Evolutionary conservation across 2,113 vertebrate species (phyloP).

Genomic region (Delphinus delphis): DNA sequence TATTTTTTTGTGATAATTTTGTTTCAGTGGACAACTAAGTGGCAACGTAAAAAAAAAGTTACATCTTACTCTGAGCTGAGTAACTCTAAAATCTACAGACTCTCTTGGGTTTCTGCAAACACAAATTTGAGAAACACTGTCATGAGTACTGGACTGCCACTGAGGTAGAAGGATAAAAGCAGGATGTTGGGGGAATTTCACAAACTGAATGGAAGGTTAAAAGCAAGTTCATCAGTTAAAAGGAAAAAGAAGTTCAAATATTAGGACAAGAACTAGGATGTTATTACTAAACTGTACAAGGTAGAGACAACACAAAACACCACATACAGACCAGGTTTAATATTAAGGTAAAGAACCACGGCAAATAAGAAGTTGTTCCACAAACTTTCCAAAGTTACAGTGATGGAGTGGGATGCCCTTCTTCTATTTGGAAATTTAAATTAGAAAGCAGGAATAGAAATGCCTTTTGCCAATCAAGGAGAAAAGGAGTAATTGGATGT

Average conservation of each 20-base stretch:
- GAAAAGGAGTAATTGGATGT: background rate
- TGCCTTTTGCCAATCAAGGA: background rate
- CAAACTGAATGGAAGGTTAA: slow-evolving; percentile 10
- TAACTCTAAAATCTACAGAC: background rate
- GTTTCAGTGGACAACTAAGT: slow-evolving; percentile 17
- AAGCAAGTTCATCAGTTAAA: background rate
- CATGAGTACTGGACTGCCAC: background rate
- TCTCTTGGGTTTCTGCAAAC: background rate
- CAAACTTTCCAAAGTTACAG: background rate
- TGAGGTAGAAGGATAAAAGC: background rate
- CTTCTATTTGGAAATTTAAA: background rate
- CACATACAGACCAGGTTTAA: background rate
- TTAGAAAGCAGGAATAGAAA: background rate
- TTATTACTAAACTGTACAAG: background rate
- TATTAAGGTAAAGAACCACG: background rate
- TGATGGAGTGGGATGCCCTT: background rate
- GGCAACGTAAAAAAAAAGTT: background rate
- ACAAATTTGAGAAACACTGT: background rate
- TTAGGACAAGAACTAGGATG: background rate
- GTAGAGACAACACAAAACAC: background rate
- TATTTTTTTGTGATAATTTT: background rate
- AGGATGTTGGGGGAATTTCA: background rate
- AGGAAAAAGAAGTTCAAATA: background rate
- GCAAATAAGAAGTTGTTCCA: background rate
- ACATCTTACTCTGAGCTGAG: background rate